A percentile compares a stretch with the other conserved stretches of the same genome.
Evolutionary conservation across 2,797 vertebrate species (phyloP).

Genomic region (Pangasius krempfi): DNA sequence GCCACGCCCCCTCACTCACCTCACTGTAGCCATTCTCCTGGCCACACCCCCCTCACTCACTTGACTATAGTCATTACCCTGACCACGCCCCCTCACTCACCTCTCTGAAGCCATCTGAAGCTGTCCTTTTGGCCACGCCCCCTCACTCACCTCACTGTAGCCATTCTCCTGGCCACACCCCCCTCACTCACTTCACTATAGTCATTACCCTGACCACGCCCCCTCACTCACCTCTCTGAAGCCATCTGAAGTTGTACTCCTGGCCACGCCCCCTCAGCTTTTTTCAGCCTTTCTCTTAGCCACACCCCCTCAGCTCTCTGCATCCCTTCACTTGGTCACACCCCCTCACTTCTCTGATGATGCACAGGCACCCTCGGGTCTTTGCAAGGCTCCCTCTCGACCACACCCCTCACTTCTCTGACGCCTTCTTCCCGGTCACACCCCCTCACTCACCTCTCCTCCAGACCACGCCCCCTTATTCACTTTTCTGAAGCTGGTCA

Average conservation of each 20-base stretch:
- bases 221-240: background rate
- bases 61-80: background rate
- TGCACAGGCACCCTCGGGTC: background rate
- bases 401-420: background rate
- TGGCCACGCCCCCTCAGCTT: background rate
- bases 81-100: background rate
- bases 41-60: background rate
- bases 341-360: background rate
- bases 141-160: background rate
- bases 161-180: background rate
- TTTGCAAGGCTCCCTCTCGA: background rate
- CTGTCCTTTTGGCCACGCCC: background rate
- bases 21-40: background rate
- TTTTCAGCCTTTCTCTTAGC: background rate
- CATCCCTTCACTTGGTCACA: background rate
- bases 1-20: background rate
- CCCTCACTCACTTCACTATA: too few relatives aligned
- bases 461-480: background rate
- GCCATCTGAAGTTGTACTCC: background rate
- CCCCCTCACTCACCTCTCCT: background rate
- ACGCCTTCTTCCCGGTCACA: background rate
- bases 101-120: background rate
- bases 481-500: background rate
- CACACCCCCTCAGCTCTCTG: background rate
- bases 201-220: too few relatives aligned